These are phyloP conservation scores for Rotaria socialis DNA, from an alignment of 2,888 invertebrate genomes.

Conservation along the genomic window DNA sequence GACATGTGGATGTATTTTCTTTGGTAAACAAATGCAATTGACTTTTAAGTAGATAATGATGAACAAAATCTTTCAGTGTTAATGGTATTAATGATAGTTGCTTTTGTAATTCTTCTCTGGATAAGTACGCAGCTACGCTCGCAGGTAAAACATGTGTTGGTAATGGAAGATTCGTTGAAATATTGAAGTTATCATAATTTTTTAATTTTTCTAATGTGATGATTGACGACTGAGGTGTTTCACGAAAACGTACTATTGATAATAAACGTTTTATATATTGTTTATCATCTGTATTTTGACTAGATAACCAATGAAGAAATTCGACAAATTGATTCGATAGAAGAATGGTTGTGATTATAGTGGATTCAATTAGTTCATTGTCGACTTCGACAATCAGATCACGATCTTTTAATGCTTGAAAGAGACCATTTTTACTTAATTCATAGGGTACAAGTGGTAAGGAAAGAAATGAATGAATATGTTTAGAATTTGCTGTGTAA, in stretches of 20 bases:
- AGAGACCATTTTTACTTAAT: conserved; percentile 4
- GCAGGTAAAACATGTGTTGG: conserved; percentile 5
- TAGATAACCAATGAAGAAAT: conserved; percentile 30
- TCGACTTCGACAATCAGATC: conserved; percentile 27
- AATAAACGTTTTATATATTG: conserved; percentile 17
- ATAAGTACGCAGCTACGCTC: not conserved
- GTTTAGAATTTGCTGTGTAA: not conserved
- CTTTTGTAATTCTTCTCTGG: conserved; percentile 11
- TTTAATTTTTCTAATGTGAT: conserved; percentile 14
- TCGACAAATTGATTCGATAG: conserved; percentile 14
- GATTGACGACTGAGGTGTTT: not conserved
- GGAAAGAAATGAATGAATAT: conserved; percentile 7
- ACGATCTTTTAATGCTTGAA: conserved; percentile 20
- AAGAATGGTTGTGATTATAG: conserved; percentile 2
- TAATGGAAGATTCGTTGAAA: not conserved
- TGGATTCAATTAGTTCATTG: conserved; percentile 18
- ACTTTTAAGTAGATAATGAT: conserved; percentile 2
- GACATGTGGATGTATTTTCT: not conserved
- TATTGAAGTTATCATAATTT: conserved; percentile 25
- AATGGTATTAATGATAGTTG: conserved; percentile 27
- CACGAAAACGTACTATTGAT: not conserved
- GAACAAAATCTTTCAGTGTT: conserved; percentile 18
- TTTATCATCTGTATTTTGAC: conserved; percentile 21
- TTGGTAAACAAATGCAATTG: not conserved
- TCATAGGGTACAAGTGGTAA: conserved; percentile 36